Conservation (phyloP, 2,797 vertebrate species). For the Dermochelys coriacea region DNA sequence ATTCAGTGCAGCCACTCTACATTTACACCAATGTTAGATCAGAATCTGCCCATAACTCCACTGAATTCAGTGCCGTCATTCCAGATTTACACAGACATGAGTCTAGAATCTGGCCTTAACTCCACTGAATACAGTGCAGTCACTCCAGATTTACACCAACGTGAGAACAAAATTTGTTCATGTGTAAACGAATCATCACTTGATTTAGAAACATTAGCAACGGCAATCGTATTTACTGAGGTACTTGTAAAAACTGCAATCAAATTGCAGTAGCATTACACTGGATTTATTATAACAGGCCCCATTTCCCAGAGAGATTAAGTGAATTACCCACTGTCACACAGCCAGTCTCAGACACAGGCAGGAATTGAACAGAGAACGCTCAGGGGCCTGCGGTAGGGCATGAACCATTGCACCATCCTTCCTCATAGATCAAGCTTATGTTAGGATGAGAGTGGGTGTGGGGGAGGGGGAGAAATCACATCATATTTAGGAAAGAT, state of each 20-base stretch:
- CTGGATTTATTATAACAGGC: neutral
- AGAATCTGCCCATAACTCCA: neutral
- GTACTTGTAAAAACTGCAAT: neutral
- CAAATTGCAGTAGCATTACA: neutral
- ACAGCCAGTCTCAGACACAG: neutral
- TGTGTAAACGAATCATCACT: neutral
- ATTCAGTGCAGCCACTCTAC: neutral
- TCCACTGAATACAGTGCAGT: neutral
- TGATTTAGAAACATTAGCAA: neutral
- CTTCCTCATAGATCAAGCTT: neutral
- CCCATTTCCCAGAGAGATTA: neutral
- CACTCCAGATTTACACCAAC: neutral
- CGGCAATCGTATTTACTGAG: neutral
- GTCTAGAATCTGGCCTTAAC: neutral
- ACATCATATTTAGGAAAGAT: neutral
- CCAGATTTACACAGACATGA: neutral
- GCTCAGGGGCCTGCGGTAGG: neutral
- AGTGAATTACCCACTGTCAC: neutral
- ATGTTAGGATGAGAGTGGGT: neutral
- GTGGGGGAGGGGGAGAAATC: neutral
- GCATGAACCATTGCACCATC: neutral
- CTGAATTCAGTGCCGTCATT: neutral
- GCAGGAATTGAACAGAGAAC: neutral
- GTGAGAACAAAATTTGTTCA: neutral
- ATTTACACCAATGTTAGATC: neutral